Percentiles rank a stretch among this genome's conserved stretches.
Conservation (phyloP, 2,113 vertebrate species). For the Ictalurus furcatus region DNA sequence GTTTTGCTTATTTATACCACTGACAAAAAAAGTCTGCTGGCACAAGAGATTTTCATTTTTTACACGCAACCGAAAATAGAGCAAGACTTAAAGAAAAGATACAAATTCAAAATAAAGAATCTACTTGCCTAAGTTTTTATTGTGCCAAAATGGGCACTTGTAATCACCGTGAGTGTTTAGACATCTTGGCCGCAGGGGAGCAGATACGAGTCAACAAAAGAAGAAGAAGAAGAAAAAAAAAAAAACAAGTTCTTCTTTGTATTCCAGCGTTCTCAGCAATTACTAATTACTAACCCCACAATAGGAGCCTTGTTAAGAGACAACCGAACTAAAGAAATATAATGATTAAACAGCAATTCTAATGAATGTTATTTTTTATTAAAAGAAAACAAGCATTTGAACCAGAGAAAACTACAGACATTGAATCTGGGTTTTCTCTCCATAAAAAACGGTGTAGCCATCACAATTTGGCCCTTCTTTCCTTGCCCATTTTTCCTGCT, state of each 20-base stretch:
- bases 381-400: conserved; percentile 59
- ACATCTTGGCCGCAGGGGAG: background rate
- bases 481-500: too few species aligned
- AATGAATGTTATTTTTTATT: conserved; percentile 64
- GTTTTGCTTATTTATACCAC: background rate
- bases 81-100: background rate
- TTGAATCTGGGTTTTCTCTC: background rate
- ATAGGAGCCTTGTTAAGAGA: conserved; percentile 55
- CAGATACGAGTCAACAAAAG: conserved; percentile 19
- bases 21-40: conserved; percentile 11
- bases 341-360: conserved; percentile 59
- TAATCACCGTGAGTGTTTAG: background rate
- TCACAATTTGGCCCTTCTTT: too few species aligned
- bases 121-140: conserved; percentile 22
- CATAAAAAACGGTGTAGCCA: background rate
- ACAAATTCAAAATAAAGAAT: background rate
- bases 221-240: background rate
- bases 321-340: conserved; percentile 48
- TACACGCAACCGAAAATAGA: background rate
- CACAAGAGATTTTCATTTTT: background rate
- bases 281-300: conserved; percentile 66
- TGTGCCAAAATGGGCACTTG: conserved; percentile 1
- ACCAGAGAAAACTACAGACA: conserved; percentile 27
- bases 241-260: conserved; percentile 57
- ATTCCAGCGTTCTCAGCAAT: conserved; percentile 61